Evolutionary conservation across 2,888 invertebrate species (phyloP).

Genomic region (Eupithecia abbreviata): DNA sequence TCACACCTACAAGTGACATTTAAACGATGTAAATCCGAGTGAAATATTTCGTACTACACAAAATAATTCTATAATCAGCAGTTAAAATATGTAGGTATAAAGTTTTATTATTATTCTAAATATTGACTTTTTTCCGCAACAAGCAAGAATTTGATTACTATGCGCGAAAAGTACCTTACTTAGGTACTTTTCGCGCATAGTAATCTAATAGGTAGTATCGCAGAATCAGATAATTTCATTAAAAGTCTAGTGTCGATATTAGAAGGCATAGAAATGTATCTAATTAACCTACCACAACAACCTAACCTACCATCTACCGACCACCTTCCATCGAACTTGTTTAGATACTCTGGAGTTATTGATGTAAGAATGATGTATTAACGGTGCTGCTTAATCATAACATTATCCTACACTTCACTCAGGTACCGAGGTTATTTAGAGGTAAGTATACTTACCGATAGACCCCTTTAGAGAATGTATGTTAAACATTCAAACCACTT

Average conservation of each 20-base stretch:
- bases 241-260: neutral
- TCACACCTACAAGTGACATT: conserved; percentile 39
- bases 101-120: neutral
- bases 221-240: neutral
- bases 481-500: conserved; percentile 64
- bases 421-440: conserved; percentile 32
- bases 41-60: conserved; percentile 48
- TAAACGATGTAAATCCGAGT: conserved; percentile 41
- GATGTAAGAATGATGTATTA: conserved; percentile 35
- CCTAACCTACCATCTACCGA: too few relatives aligned
- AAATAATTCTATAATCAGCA: conserved; percentile 51
- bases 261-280: neutral
- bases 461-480: conserved; percentile 64
- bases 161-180: neutral
- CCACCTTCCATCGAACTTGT: conserved; percentile 26
- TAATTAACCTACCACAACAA: too few relatives aligned
- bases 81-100: neutral
- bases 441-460: conserved; percentile 29
- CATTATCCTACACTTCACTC: conserved; percentile 57
- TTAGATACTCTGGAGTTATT: conserved; percentile 43
- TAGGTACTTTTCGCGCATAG: too few relatives aligned
- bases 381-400: conserved; percentile 65
- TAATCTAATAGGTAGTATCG: neutral
- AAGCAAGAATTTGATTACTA: neutral
- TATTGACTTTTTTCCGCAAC: neutral